Evolutionary conservation across 1,140 invertebrate species (phyloP).

Genomic region (Stenopsyche tienmushanensis): DNA sequence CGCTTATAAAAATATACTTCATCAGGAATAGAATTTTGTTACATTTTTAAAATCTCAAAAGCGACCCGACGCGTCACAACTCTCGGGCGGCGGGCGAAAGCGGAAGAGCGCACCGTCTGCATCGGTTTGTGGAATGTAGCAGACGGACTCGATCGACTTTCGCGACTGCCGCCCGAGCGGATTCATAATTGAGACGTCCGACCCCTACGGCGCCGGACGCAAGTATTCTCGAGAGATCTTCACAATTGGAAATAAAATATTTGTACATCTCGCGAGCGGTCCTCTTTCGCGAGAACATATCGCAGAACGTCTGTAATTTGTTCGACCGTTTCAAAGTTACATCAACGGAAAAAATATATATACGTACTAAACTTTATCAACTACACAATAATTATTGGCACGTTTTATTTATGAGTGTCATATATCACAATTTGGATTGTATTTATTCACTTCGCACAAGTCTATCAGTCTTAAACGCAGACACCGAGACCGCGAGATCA

Average conservation of each 20-base stretch:
- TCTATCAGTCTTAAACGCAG: slow-evolving; percentile 36
- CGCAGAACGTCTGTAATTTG: neutral
- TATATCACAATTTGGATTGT: slow-evolving; percentile 39
- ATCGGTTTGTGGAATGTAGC: slow-evolving; percentile 19
- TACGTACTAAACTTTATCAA: slow-evolving; percentile 25
- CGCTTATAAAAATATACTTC: slow-evolving; percentile 29
- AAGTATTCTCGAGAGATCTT: slow-evolving; percentile 12
- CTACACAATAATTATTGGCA: slow-evolving; percentile 38
- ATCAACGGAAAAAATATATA: slow-evolving; percentile 25
- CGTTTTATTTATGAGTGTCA: slow-evolving; percentile 38
- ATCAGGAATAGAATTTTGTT: slow-evolving; percentile 14
- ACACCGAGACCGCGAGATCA: slow-evolving; percentile 29
- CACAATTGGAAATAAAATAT: slow-evolving; percentile 24
- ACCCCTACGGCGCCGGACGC: neutral
- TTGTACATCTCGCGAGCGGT: slow-evolving; percentile 12
- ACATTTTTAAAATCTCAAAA: slow-evolving; percentile 2
- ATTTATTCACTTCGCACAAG: slow-evolving; percentile 2
- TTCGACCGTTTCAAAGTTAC: neutral
- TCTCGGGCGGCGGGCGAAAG: too few species aligned
- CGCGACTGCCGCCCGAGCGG: too few species aligned
- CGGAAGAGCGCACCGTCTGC: too few species aligned
- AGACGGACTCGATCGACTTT: too few species aligned
- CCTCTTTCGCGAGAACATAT: too few species aligned
- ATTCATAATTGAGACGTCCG: too few species aligned
- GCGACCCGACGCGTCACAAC: too few species aligned